phyloP scores from a whole-genome alignment of 2,113 vertebrate genomes.

The Apodemus sylvaticus region DNA sequence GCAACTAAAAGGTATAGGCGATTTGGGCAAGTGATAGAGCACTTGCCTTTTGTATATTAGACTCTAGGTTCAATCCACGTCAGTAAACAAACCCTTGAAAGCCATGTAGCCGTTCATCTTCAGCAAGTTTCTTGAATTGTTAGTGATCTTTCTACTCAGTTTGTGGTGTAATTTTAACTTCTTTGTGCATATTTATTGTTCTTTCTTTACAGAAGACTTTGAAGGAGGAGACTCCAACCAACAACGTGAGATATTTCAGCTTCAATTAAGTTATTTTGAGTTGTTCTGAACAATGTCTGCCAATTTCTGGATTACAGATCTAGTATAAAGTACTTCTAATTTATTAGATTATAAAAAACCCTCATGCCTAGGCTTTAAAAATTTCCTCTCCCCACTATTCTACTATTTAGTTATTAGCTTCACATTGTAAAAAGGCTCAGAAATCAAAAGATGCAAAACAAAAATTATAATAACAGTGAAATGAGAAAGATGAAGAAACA shows the following conservation, averaged over 20 bases:
- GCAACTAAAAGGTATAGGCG: not conserved
- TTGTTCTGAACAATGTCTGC: not conserved
- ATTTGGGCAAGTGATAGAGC: not conserved
- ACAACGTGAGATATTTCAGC: constrained; percentile 3
- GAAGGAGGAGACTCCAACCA: rapidly evolving
- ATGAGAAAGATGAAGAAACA: not conserved
- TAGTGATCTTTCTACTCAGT: not conserved
- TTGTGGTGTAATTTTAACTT: not conserved
- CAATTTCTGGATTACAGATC: not conserved
- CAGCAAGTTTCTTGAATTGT: not conserved
- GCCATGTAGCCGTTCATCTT: not conserved
- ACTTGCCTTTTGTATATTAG: too few species aligned
- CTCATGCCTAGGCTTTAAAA: not conserved
- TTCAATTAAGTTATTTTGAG: not conserved
- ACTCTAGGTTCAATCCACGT: not conserved
- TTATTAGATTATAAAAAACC: not conserved
- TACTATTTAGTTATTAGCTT: not conserved
- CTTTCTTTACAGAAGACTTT: not conserved
- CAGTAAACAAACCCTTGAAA: not conserved
- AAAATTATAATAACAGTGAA: not conserved
- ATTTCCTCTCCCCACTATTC: not conserved
- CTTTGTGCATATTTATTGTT: not conserved
- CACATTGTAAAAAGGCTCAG: not conserved
- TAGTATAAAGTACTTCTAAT: not conserved
- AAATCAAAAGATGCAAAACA: not conserved